These are phyloP conservation scores for Hemistola chrysoprasaria DNA, from an alignment of 2,888 invertebrate species.

Conservation along the genomic window DNA sequence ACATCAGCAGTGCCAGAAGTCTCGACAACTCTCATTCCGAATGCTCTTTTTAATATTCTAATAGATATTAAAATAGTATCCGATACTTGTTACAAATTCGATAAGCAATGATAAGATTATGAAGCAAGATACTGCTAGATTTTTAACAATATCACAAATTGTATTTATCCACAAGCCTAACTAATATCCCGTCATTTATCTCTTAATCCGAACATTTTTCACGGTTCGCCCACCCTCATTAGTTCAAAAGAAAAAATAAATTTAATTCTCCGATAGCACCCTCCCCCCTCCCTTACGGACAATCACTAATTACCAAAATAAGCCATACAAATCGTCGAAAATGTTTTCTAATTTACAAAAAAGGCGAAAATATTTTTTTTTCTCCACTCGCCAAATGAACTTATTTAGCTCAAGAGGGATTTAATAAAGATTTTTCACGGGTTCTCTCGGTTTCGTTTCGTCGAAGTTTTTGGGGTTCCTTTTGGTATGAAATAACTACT, in stretches of 20 bases:
- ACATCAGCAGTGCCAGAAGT: too few species aligned
- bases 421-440: slow-evolving; percentile 81
- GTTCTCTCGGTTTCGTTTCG: slow-evolving; percentile 62
- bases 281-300: slow-evolving; percentile 52
- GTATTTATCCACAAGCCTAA: slow-evolving; percentile 25
- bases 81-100: too few species aligned
- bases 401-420: slow-evolving; percentile 76
- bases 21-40: too few species aligned
- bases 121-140: too few species aligned
- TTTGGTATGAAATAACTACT: neutral
- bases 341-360: slow-evolving; percentile 77
- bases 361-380: slow-evolving; percentile 52
- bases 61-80: too few species aligned
- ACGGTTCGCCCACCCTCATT: slow-evolving; percentile 57
- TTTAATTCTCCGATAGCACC: slow-evolving; percentile 54
- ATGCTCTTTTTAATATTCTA: too few species aligned
- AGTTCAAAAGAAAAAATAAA: slow-evolving; percentile 62
- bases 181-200: slow-evolving; percentile 40
- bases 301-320: slow-evolving; percentile 74
- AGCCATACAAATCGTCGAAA: slow-evolving; percentile 80
- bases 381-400: slow-evolving; percentile 71
- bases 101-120: too few species aligned
- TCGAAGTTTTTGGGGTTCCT: slow-evolving; percentile 60
- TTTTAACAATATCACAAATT: slow-evolving; percentile 14
- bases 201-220: slow-evolving; percentile 54